Conservation (phyloP, 2,888 invertebrate genomes). For the Zeuzera pyrina region DNA sequence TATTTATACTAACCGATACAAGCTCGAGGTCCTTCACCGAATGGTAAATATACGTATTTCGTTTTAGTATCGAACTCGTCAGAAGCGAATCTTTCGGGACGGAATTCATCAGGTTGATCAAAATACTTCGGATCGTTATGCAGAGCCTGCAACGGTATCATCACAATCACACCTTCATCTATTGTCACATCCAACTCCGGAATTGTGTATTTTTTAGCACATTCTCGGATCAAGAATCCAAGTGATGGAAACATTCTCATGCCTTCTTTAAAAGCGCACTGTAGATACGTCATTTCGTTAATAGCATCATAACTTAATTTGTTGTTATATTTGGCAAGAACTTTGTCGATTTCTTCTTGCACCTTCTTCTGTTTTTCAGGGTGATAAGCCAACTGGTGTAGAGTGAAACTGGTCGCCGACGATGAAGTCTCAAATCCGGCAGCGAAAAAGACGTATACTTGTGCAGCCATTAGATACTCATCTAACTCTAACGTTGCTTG, state of each 20-base stretch:
- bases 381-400: conserved; percentile 39
- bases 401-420: conserved; percentile 38
- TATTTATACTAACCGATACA: conserved; percentile 44
- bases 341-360: conserved; percentile 34
- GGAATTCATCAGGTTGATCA: conserved; percentile 31
- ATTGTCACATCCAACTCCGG: conserved; percentile 32
- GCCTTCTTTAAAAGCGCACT: conserved; percentile 38
- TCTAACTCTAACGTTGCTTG: conserved; percentile 23
- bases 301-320: conserved; percentile 38
- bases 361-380: conserved; percentile 33
- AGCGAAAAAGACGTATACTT: conserved; percentile 42
- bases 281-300: conserved; percentile 38
- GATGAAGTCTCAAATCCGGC: conserved; percentile 49
- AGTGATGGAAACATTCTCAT: conserved; percentile 46
- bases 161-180: conserved; percentile 32
- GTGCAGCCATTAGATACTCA: conserved; percentile 34
- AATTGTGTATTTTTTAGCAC: conserved; percentile 32
- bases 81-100: conserved; percentile 40
- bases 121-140: conserved; percentile 45
- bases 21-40: conserved; percentile 45
- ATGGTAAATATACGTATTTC: conserved; percentile 42
- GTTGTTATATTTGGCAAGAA: conserved; percentile 26
- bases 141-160: conserved; percentile 29
- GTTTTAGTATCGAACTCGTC: conserved; percentile 23
- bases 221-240: conserved; percentile 33